Evolutionary conservation across 2,113 vertebrate species (phyloP), one percentile per base, ranked within the genome.

Genomic region (Circaetus gallicus): DNA sequence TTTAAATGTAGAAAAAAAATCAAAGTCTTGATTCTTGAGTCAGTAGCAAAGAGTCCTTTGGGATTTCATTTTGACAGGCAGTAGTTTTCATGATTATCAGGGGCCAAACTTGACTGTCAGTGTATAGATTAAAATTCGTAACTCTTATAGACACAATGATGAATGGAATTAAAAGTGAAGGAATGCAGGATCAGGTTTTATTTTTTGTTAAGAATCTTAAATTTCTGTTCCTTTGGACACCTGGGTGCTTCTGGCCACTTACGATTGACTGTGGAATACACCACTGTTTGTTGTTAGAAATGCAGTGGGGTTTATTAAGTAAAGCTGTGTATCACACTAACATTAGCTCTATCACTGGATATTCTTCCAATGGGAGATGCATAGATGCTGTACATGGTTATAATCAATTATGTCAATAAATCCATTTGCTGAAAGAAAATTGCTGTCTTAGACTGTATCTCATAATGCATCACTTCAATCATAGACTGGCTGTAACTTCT

Each of bases 371-470:
- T 98, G 97, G 97, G 97, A 98, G 97, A 96, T 94, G 91, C 96
- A 93, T 96, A 97, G 96, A 97, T 97, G 93, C 96, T 97, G 95
- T 98, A 97, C 92, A 40, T 95, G 96, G 85, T 97, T 95, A 96
- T 96, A 95, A 95, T 97, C 96, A 97, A 45, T 96, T 95, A 93
- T 93, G 73, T 96, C 97, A 98, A 98, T 98, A 98, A 98, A 98
- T 83, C 85, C 86, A 84, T 92, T 96, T 97, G 90, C 93, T 96
- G 89, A 97, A 94, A 86, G 58, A 96, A 93, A 83, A 70, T 36
- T 13, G 32, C 66, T 95, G 62, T 95, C 83, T 91, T 80, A 70
- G 40, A 53, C 86, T 83, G 40, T 93, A n/a, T 91, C 43, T 94
- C 20, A 5, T n/a, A 76, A 55, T 38, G 29, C 62, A 86, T 80